Conservation (phyloP, 2,113 vertebrate genomes). For the Silurus asotus region DNA sequence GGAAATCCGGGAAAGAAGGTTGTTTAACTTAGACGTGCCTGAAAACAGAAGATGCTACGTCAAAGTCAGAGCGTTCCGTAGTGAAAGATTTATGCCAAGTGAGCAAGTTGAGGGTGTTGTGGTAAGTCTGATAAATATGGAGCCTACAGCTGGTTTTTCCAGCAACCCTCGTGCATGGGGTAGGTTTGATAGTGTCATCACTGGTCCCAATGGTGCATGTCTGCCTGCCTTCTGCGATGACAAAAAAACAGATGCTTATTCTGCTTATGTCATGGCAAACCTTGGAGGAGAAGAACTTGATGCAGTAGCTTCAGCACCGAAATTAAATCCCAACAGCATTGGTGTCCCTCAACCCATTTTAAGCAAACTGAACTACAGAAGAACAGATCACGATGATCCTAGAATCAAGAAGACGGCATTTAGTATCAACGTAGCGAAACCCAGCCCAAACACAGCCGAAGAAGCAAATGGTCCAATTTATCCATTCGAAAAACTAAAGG, state of each 20-base stretch:
- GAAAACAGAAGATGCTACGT: constrained; percentile 92
- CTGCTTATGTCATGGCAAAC: constrained; percentile 87
- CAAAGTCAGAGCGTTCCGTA: constrained; percentile 90
- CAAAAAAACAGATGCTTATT: constrained; percentile 84
- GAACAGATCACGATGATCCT: constrained; percentile 87
- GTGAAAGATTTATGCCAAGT: constrained; percentile 89
- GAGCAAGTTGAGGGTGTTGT: constrained; percentile 93
- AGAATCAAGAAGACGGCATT: constrained; percentile 90
- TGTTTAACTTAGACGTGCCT: constrained; percentile 96
- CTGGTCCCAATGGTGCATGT: constrained; percentile 87
- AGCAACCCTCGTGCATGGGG: constrained; percentile 95
- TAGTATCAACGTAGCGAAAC: constrained; percentile 92
- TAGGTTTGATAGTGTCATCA: constrained; percentile 91
- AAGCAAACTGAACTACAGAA: constrained; percentile 86
- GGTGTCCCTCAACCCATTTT: constrained; percentile 93
- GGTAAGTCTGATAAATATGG: constrained; percentile 89
- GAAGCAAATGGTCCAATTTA: constrained; percentile 93
- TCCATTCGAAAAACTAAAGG: constrained; percentile 82
- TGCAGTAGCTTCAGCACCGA: constrained; percentile 85
- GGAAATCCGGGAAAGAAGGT: constrained; percentile 93
- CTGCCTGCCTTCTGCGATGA: constrained; percentile 95
- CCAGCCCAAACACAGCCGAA: constrained; percentile 80
- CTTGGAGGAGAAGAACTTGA: constrained; percentile 94
- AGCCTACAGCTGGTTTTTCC: constrained; percentile 86
- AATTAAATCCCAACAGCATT: constrained; percentile 85